Percentiles rank a stretch among this genome's conserved stretches.
phyloP scores from a whole-genome alignment of 1,140 invertebrate genomes.

The Drosophila orena region DNA sequence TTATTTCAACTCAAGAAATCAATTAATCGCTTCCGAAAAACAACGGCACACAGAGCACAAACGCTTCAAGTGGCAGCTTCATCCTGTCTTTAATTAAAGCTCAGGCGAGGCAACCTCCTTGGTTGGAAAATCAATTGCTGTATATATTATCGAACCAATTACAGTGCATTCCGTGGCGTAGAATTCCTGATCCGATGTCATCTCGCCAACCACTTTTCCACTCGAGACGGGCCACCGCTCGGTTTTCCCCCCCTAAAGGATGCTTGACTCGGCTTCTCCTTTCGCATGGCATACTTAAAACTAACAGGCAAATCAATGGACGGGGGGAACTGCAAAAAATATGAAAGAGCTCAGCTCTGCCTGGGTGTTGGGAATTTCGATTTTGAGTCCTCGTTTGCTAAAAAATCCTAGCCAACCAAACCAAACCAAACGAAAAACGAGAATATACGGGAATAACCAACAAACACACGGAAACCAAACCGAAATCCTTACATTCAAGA shows the following conservation, averaged over 20 bases:
- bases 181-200: conserved; percentile 34
- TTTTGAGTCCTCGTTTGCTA: conserved; percentile 40
- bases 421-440: conserved; percentile 19
- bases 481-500: neutral
- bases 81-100: conserved; percentile 67
- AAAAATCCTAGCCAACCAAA: conserved; percentile 48
- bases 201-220: conserved; percentile 26
- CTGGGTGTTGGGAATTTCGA: conserved; percentile 41
- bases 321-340: conserved; percentile 45
- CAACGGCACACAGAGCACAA: conserved; percentile 13
- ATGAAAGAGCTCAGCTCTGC: conserved; percentile 56
- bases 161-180: conserved; percentile 42
- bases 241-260: conserved; percentile 35
- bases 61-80: conserved; percentile 21
- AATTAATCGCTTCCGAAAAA: neutral
- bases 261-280: conserved; percentile 66
- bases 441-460: no score
- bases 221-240: conserved; percentile 28
- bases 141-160: conserved; percentile 81
- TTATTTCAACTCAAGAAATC: no score
- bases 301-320: conserved; percentile 74
- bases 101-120: conserved; percentile 20
- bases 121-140: conserved; percentile 65
- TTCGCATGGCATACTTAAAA: conserved; percentile 78
- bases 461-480: conserved; percentile 1